phyloP scores from a whole-genome alignment of 2,797 vertebrate genomes.

The Platalea minor region DNA sequence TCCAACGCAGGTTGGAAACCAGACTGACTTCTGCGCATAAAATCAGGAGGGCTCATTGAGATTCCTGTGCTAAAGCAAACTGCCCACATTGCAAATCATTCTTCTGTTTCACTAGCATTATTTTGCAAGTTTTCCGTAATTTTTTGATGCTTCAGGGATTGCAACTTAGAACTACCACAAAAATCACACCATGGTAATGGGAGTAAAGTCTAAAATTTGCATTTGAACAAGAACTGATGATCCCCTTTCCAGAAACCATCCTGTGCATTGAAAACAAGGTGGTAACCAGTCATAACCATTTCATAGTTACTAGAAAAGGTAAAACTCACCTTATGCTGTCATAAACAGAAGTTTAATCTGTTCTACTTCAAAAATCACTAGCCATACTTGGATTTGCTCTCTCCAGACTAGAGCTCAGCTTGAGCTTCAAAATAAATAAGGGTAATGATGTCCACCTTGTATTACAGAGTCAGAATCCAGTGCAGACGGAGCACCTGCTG shows the following conservation, averaged over 20 bases:
- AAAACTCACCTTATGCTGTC: not conserved
- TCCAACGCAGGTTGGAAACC: not conserved
- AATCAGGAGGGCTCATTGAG: not conserved
- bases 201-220: not conserved
- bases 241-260: not conserved
- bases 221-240: not conserved
- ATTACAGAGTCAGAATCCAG: rapidly evolving
- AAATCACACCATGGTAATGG: not conserved
- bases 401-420: not conserved
- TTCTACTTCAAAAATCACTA: not conserved
- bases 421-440: not conserved
- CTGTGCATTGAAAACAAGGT: not conserved
- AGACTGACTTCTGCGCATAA: not conserved
- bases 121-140: not conserved
- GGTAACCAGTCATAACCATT: not conserved
- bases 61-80: not conserved
- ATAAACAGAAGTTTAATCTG: not conserved
- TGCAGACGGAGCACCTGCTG: not conserved
- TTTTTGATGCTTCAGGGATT: not conserved
- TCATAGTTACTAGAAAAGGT: not conserved
- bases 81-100: not conserved
- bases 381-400: not conserved
- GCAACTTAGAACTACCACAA: not conserved
- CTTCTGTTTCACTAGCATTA: not conserved
- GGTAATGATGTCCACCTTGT: not conserved